Evolutionary conservation across 2,797 vertebrate genomes (phyloP).

Genomic region (Falco berigora): DNA sequence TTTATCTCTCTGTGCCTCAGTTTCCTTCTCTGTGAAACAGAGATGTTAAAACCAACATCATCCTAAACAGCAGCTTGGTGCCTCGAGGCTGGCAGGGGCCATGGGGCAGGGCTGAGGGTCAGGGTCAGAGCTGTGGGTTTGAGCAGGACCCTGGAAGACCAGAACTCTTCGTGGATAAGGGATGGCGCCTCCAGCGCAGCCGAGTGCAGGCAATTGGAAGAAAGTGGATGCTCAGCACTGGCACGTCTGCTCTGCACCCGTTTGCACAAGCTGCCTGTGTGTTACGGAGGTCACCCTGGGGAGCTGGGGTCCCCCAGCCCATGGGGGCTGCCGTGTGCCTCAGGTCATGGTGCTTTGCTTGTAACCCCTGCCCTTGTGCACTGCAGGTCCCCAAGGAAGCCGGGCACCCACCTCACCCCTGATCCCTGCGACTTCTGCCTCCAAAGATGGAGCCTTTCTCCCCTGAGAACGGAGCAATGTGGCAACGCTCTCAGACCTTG

Average conservation of each 20-base stretch:
- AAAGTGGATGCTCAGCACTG: rapidly evolving
- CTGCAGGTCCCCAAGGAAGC: not conserved
- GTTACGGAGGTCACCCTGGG: rapidly evolving
- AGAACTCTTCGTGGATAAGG: not conserved
- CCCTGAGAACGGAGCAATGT: constrained; percentile 22
- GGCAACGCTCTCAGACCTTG: constrained; percentile 57
- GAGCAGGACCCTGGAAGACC: not conserved
- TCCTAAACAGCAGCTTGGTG: not conserved
- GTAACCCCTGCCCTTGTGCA: not conserved
- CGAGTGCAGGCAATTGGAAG: not conserved
- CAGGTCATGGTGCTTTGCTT: not conserved
- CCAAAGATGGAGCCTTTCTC: not conserved
- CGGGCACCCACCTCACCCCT: rapidly evolving
- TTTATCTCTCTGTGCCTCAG: not conserved
- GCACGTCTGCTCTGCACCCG: not conserved
- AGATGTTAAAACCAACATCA: not conserved
- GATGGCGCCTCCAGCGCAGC: not conserved
- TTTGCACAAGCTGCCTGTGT: not conserved
- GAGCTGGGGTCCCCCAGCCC: too few relatives aligned
- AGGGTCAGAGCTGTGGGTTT: not conserved
- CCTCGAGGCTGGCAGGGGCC: not conserved
- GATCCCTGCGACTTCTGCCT: not conserved
- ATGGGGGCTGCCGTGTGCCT: not conserved
- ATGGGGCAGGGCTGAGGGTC: not conserved
- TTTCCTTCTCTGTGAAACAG: not conserved